These are phyloP conservation scores for Sphenodon punctatus DNA, from an alignment of 2,797 vertebrate species.

Conservation along the genomic window DNA sequence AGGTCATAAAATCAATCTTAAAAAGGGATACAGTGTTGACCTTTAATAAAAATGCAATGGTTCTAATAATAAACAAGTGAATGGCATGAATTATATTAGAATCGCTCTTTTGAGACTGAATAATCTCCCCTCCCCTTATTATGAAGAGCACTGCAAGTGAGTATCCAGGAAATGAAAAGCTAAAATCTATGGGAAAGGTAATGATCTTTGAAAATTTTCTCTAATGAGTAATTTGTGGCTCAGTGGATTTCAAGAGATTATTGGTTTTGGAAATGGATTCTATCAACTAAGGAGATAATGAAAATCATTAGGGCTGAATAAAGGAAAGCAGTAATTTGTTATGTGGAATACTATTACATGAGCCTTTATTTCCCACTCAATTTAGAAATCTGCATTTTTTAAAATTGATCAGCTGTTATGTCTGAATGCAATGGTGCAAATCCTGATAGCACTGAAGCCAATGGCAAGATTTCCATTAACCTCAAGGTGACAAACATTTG, in stretches of 20 bases:
- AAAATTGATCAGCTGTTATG: slow-evolving; percentile 35
- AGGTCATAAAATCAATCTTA: slow-evolving; percentile 59
- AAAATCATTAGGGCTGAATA: slow-evolving; percentile 76
- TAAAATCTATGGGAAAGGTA: slow-evolving; percentile 79
- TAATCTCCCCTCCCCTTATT: slow-evolving; percentile 52
- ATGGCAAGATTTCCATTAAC: slow-evolving; percentile 36
- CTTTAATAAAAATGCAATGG: slow-evolving; percentile 49
- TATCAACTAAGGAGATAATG: slow-evolving; percentile 81
- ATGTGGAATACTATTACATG: slow-evolving; percentile 51
- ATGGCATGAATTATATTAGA: slow-evolving; percentile 45
- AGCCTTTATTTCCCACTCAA: slow-evolving; percentile 53
- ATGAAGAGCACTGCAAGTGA: slow-evolving; percentile 39
- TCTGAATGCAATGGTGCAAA: not conserved
- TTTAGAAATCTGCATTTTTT: slow-evolving; percentile 58
- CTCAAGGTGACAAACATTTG: not conserved
- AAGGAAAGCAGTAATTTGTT: slow-evolving; percentile 74
- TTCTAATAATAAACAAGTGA: slow-evolving; percentile 51
- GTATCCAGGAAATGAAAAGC: slow-evolving; percentile 70
- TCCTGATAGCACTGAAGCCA: slow-evolving; percentile 8
- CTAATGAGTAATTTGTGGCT: slow-evolving; percentile 84
- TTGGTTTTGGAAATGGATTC: slow-evolving; percentile 82
- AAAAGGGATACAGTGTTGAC: slow-evolving; percentile 32
- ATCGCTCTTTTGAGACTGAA: slow-evolving; percentile 50
- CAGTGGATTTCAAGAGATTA: slow-evolving; percentile 81
- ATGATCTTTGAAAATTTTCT: slow-evolving; percentile 83